Percentiles rank a stretch among this genome's conserved stretches.
Evolutionary conservation across 2,113 vertebrate genomes (phyloP).

Genomic region (Arizona elegans): DNA sequence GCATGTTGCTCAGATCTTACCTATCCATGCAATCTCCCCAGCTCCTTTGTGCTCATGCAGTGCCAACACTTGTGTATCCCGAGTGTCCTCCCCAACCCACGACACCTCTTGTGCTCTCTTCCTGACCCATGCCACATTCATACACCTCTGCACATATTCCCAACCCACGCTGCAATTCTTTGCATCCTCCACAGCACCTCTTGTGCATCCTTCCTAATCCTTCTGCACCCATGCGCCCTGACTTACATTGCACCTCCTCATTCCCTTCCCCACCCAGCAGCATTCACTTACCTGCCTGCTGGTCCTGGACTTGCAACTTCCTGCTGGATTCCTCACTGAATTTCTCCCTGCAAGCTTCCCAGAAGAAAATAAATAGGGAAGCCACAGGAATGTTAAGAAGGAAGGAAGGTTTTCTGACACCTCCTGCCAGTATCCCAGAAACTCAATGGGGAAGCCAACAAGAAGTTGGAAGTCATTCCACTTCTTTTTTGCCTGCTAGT

Average conservation of each 20-base stretch:
- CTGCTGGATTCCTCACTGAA: not conserved
- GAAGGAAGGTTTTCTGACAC: not conserved
- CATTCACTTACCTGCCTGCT: not conserved
- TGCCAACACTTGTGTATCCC: not conserved
- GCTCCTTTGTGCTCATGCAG: not conserved
- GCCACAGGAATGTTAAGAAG: not conserved
- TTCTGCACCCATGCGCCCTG: not conserved
- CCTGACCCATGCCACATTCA: not conserved
- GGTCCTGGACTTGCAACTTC: not conserved
- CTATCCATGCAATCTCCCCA: not conserved
- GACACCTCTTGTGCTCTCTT: not conserved
- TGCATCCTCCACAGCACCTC: not conserved
- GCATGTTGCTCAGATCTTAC: not conserved
- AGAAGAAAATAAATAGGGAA: not conserved
- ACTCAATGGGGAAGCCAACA: not conserved
- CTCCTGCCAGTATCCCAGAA: not conserved
- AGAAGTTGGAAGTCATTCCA: not conserved
- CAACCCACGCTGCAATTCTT: not conserved
- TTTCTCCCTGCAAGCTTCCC: not conserved
- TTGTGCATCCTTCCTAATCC: not conserved
- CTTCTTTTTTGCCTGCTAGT: not conserved
- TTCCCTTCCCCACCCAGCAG: no score
- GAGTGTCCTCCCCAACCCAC: no score
- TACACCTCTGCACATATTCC: not conserved
- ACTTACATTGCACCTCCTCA: not conserved